Evolutionary conservation across 2,888 invertebrate species (phyloP).

Genomic region (Lepidocyrtinus sp.): DNA sequence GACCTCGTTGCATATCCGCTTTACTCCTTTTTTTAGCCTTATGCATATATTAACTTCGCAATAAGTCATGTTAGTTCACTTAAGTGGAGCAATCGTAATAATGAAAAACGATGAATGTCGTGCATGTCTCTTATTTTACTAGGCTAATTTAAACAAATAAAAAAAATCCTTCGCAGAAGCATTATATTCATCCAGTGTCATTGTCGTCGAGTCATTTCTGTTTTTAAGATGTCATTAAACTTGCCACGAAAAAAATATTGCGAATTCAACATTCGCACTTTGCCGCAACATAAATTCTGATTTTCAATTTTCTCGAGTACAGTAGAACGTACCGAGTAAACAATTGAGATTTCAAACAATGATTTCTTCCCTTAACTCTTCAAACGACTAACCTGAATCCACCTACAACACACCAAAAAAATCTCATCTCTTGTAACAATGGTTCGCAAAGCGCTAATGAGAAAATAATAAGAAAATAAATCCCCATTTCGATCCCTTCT

Average conservation of each 20-base stretch:
- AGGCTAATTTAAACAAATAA: neutral
- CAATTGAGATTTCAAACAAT: too few species aligned
- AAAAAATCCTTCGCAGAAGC: neutral
- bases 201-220: neutral
- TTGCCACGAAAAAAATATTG: neutral
- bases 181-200: neutral
- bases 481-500: constrained; percentile 19
- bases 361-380: too few species aligned
- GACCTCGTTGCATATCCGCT: neutral
- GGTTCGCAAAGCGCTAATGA: constrained; percentile 1
- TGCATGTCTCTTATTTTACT: neutral
- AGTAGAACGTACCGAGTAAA: too few species aligned
- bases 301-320: too few species aligned
- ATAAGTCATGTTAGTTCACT: constrained; percentile 17
- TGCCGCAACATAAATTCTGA: too few species aligned
- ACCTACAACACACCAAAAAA: neutral
- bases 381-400: neutral
- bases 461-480: neutral
- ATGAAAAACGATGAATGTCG: constrained; percentile 10
- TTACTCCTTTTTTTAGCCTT: neutral
- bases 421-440: neutral
- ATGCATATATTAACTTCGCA: constrained; percentile 4
- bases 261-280: neutral
- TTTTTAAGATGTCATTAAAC: neutral
- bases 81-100: constrained; percentile 32